Evolutionary conservation across 2,797 vertebrate genomes (phyloP).

Genomic region (Anisognathus igniventris): DNA sequence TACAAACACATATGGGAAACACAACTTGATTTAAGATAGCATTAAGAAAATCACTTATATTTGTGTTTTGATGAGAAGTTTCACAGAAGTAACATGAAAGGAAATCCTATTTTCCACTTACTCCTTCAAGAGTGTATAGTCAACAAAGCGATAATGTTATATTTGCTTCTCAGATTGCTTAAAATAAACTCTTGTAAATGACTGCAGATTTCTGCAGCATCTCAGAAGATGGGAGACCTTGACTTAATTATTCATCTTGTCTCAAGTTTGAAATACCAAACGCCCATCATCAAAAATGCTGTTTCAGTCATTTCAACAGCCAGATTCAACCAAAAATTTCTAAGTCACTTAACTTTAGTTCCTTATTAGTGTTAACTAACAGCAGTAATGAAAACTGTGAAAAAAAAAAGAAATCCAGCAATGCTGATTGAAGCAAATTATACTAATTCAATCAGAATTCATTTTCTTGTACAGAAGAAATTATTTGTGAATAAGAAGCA

Average conservation of each 20-base stretch:
- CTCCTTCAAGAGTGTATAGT: neutral
- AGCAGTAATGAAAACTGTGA: neutral
- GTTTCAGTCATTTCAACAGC: neutral
- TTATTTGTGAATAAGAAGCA: neutral
- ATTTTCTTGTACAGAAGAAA: neutral
- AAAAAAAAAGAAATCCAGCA: neutral
- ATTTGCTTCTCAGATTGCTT: neutral
- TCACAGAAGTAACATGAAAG: neutral
- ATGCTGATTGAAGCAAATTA: neutral
- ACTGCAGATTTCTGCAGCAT: neutral
- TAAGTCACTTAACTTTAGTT: neutral
- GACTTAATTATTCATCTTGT: neutral
- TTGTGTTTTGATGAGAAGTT: neutral
- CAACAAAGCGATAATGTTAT: neutral
- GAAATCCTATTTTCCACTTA: neutral
- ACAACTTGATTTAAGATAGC: neutral
- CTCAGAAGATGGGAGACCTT: neutral
- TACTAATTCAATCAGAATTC: neutral
- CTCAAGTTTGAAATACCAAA: neutral
- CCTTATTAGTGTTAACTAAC: neutral
- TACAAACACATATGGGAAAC: neutral
- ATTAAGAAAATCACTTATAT: neutral
- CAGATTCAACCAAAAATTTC: neutral
- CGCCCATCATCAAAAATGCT: neutral
- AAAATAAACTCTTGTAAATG: neutral